Conservation (phyloP, 1,140 invertebrate genomes). For the Bradynema listronoti region DNA sequence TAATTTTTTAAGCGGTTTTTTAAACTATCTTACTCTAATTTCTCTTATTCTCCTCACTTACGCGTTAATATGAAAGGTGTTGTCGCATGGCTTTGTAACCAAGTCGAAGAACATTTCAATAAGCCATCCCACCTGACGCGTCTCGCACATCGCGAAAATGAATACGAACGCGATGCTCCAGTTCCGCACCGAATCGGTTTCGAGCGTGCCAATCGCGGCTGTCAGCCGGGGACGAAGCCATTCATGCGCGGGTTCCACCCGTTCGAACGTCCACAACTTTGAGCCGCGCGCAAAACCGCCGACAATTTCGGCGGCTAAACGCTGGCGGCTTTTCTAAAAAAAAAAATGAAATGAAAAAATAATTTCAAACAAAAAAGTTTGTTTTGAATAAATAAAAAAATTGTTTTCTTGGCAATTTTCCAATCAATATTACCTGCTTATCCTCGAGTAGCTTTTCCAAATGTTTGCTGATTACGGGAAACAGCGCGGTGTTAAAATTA, state of each 20-base stretch:
- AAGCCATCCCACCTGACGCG: constrained; percentile 38
- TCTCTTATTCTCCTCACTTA: too few species aligned
- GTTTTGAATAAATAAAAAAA: neutral
- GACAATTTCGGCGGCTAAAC: constrained; percentile 76
- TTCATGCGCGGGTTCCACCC: constrained; percentile 59
- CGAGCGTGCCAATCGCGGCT: constrained; percentile 52
- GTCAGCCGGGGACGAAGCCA: constrained; percentile 58
- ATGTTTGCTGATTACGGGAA: constrained; percentile 66
- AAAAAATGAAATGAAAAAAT: too few species aligned
- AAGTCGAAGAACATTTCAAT: constrained; percentile 47
- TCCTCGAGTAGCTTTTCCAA: constrained; percentile 67
- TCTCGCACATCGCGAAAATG: constrained; percentile 51
- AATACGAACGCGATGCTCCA: constrained; percentile 71
- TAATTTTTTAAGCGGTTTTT: too few species aligned
- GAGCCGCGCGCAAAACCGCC: constrained; percentile 70
- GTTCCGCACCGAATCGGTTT: constrained; percentile 66
- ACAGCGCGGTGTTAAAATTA: constrained; percentile 68
- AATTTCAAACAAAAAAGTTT: constrained; percentile 27
- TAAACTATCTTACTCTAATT: too few species aligned
- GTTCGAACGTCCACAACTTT: constrained; percentile 74
- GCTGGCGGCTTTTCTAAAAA: constrained; percentile 69
- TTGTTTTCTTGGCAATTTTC: constrained; percentile 8
- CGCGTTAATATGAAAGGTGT: constrained; percentile 34
- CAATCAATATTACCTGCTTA: constrained; percentile 58
- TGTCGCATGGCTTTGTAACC: constrained; percentile 37